Conservation (phyloP, 1,140 invertebrate genomes). For the Mylabris phalerata region DNA sequence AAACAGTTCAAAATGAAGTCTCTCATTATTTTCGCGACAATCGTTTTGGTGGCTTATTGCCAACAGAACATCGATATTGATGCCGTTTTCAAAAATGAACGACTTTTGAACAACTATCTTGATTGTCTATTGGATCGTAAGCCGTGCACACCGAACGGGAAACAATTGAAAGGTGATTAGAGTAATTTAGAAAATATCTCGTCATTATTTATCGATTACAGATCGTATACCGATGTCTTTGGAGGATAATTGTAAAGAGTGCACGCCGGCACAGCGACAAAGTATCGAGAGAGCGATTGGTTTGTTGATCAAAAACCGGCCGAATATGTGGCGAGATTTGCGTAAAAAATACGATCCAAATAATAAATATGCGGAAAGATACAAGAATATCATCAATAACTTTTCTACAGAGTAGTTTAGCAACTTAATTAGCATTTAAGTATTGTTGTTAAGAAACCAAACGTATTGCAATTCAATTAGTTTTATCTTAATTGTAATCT, state of each 20-base stretch:
- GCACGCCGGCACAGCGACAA: slow-evolving; percentile 1
- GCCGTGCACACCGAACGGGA: slow-evolving; percentile 58
- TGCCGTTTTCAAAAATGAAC: slow-evolving; percentile 55
- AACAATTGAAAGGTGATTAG: slow-evolving; percentile 55
- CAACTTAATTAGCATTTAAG: too few species aligned
- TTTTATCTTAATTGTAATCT: too few species aligned
- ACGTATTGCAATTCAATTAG: too few species aligned
- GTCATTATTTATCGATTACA: neutral
- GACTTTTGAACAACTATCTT: slow-evolving; percentile 55
- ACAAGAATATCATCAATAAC: neutral
- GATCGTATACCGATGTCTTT: neutral
- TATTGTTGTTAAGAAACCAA: too few species aligned
- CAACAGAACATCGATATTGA: slow-evolving; percentile 55
- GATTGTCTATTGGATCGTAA: slow-evolving; percentile 60
- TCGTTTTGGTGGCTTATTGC: too few species aligned
- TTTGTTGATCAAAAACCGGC: neutral
- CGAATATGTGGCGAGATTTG: neutral
- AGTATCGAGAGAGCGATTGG: neutral
- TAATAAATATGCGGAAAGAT: neutral
- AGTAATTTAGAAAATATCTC: neutral
- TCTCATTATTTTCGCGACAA: too few species aligned
- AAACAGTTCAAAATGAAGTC: too few species aligned
- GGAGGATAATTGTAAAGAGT: neutral
- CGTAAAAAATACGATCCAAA: slow-evolving; percentile 1
- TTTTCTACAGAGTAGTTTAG: too few species aligned